Evolutionary conservation across 2,113 vertebrate species (phyloP).

Genomic region (Leucoraja erinaceus): DNA sequence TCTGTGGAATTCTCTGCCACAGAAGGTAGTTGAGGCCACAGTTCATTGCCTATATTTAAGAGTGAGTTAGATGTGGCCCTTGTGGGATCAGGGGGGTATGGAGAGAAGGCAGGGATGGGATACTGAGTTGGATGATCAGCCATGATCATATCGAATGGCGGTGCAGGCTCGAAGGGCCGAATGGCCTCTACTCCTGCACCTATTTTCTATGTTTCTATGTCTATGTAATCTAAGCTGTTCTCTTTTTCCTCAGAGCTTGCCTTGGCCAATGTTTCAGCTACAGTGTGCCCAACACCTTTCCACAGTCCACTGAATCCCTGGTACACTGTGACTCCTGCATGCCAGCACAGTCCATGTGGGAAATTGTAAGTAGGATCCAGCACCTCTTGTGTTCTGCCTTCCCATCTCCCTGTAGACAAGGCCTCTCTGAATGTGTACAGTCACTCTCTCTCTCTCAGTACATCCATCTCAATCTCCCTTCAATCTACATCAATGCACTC

Average conservation of each 20-base stretch:
- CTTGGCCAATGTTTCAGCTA: constrained; percentile 98
- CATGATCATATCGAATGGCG: too few relatives aligned
- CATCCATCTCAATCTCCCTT: neutral
- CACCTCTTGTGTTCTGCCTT: neutral
- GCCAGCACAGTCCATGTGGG: constrained; percentile 94
- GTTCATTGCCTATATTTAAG: too few relatives aligned
- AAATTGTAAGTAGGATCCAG: constrained; percentile 77
- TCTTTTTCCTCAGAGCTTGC: constrained; percentile 69
- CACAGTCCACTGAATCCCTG: constrained; percentile 94
- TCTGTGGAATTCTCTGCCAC: too few relatives aligned
- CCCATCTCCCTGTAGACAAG: neutral
- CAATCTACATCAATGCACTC: constrained; percentile 30
- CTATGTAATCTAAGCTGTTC: neutral
- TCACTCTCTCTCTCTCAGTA: too few relatives aligned
- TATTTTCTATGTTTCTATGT: too few relatives aligned
- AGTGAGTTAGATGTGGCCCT: too few relatives aligned
- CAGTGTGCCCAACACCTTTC: constrained; percentile 97
- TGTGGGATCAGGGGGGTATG: too few relatives aligned
- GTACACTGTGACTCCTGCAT: constrained; percentile 97
- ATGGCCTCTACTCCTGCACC: too few relatives aligned
- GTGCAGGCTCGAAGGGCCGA: too few relatives aligned
- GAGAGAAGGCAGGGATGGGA: too few relatives aligned
- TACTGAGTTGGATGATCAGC: too few relatives aligned
- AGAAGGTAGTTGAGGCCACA: too few relatives aligned
- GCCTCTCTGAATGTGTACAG: neutral